Evolutionary conservation across 2,797 vertebrate genomes (phyloP), one percentile per base, ranked within the genome.

Genomic region (Coluber constrictor): DNA sequence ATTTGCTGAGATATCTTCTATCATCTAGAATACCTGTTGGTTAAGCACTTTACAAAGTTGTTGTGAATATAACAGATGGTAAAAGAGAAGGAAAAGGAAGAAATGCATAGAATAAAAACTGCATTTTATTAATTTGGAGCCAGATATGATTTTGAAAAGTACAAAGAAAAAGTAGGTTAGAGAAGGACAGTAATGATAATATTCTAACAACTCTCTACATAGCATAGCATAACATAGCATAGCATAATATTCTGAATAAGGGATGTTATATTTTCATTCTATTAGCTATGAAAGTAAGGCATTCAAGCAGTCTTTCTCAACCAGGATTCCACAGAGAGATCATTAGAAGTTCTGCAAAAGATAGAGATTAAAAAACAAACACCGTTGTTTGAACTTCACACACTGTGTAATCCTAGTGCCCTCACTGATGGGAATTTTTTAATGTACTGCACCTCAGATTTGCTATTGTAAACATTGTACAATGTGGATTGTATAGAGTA

Each of bases 21-120:
- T 54, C 32, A 32, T 4, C 5, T 87, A 47, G 43, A 63, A 54
- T 92, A 61, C 59, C 92, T 95, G 56, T 88, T 96, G 92, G 43
- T 93, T 87, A 87, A 95, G 37, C 12, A 25, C 9, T 25, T 83
- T 25, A 47, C 74, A 47, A 43, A 83, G 20, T 83, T 47, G 4
- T 6, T 83, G 37, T 83, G 74, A 47, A 25, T 83, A 83, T 83
- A 83, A 83, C 37, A 83, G 18, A 47, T 83, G 20, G 74, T 6
- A 25, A 83, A 25, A 10, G 74, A 83, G 74, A 25, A 83, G 74
- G 74, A 12, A 47, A 47, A 83, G 37, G 20, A 47, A 83, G 37
- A 79, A 43, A 23, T 79, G 37, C 3, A 79, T 79, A 9, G 18
- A 79, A 79, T 43, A 79, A 79, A 79, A 1, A 10, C 37, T 11